These are phyloP conservation scores for Meganola albula DNA, from an alignment of 2,888 invertebrate species.

Conservation along the genomic window DNA sequence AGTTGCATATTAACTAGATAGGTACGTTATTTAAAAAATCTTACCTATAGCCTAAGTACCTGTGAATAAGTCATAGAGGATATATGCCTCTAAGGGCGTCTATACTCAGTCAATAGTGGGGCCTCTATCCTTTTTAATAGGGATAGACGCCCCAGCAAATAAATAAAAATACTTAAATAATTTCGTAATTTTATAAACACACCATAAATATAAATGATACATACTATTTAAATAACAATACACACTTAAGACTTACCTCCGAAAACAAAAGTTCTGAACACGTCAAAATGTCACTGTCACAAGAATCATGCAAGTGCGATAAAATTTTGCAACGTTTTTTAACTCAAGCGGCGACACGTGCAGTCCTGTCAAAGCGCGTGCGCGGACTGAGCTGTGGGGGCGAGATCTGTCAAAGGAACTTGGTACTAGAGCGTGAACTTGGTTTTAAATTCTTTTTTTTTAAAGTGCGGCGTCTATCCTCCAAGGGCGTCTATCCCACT, in stretches of 20 bases:
- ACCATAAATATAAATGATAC: constrained; percentile 6
- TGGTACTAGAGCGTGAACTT: constrained; percentile 6
- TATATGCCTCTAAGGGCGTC: constrained; percentile 7
- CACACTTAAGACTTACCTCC: constrained; percentile 6
- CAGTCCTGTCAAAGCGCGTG: constrained; percentile 7
- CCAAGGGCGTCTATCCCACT: constrained; percentile 10
- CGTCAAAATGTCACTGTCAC: constrained; percentile 10
- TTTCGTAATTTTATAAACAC: constrained; percentile 6
- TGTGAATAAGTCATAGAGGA: constrained; percentile 8
- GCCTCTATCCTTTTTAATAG: constrained; percentile 9
- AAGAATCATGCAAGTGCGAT: constrained; percentile 9
- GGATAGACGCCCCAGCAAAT: constrained; percentile 9
- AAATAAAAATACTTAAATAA: constrained; percentile 7
- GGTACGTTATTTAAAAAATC: constrained; percentile 7
- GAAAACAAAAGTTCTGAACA: constrained; percentile 8
- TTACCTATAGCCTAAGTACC: constrained; percentile 7
- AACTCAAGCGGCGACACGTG: constrained; percentile 6
- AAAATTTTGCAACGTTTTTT: constrained; percentile 8
- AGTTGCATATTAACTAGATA: constrained; percentile 7
- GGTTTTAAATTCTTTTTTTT: constrained; percentile 7
- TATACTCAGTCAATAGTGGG: constrained; percentile 6
- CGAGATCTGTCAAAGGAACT: constrained; percentile 6
- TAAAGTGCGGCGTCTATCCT: constrained; percentile 10
- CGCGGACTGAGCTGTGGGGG: constrained; percentile 8
- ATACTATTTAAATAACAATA: constrained; percentile 6